Percentiles rank a stretch among this genome's conserved stretches.
phyloP scores from a whole-genome alignment of 1,140 invertebrate genomes.

The Lepidurus arcticus region DNA sequence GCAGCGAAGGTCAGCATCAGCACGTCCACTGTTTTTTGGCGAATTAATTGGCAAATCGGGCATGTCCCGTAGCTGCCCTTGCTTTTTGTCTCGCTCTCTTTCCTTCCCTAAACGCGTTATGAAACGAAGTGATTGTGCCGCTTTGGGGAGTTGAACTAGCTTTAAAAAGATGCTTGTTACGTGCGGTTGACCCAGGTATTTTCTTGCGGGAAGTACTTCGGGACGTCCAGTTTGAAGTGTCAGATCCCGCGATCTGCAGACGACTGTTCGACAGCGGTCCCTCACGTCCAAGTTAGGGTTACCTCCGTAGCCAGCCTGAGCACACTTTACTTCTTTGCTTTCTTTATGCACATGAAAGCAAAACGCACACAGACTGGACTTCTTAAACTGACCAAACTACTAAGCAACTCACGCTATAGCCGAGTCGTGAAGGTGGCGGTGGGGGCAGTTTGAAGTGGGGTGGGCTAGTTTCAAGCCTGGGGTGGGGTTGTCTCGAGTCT shows the following conservation, averaged over 20 bases:
- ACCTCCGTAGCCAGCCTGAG: conserved; percentile 3
- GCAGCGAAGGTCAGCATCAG: neutral
- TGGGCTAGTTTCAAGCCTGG: neutral
- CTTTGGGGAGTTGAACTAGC: neutral
- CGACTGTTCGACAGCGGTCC: conserved; percentile 16
- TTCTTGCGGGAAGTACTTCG: neutral
- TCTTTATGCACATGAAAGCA: neutral
- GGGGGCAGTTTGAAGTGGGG: neutral
- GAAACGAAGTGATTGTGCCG: neutral
- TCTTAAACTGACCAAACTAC: conserved; percentile 20
- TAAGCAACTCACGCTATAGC: neutral
- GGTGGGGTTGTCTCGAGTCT: neutral
- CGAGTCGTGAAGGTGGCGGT: conserved; percentile 1
- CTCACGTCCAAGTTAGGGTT: conserved; percentile 21
- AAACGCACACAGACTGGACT: neutral
- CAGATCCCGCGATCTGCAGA: conserved; percentile 12
- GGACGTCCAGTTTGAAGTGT: conserved; percentile 2
- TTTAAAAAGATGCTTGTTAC: neutral
- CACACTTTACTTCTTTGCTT: conserved; percentile 5
- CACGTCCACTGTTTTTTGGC: conserved; percentile 11
- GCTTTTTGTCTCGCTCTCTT: conserved; percentile 18
- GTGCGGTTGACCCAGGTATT: neutral
- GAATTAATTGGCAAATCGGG: conserved; percentile 26
- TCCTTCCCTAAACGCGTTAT: conserved; percentile 7
- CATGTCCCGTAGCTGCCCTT: conserved; percentile 27